Evolutionary conservation across 2,888 invertebrate genomes (phyloP).

Genomic region (Onthophagus sagittarius): DNA sequence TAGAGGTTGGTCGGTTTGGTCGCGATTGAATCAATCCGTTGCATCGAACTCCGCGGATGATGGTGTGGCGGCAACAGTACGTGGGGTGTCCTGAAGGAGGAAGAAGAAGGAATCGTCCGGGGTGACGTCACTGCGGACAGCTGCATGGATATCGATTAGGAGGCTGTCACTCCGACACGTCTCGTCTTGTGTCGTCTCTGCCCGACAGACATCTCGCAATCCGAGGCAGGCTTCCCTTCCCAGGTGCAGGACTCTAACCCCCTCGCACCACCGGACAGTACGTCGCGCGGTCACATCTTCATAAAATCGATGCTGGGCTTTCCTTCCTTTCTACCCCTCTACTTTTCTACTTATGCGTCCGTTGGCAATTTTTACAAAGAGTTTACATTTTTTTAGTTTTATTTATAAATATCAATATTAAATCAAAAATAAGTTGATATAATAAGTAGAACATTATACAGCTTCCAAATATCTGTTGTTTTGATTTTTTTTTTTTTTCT

Average conservation of each 20-base stretch:
- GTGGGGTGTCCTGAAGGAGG: constrained; percentile 19
- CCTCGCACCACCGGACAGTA: background rate
- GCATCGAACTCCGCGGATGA: constrained; percentile 20
- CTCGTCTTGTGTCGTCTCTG: constrained; percentile 41
- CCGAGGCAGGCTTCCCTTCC: constrained; percentile 4
- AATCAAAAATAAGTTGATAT: background rate
- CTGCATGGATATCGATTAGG: constrained; percentile 48
- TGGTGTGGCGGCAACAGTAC: constrained; percentile 11
- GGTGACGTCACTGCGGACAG: constrained; percentile 50
- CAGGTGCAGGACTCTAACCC: constrained; percentile 6
- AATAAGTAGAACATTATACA: no score
- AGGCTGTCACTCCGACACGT: constrained; percentile 42
- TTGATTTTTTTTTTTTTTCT: no score
- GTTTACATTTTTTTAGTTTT: background rate
- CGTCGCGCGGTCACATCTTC: constrained; percentile 8
- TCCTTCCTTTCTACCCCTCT: background rate
- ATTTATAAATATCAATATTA: background rate
- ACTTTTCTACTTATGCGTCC: background rate
- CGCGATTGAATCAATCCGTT: constrained; percentile 26
- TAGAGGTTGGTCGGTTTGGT: constrained; percentile 14
- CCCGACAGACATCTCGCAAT: constrained; percentile 33
- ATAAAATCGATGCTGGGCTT: constrained; percentile 4
- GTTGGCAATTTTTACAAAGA: background rate
- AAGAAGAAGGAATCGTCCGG: constrained; percentile 34
- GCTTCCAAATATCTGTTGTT: no score